Evolutionary conservation across 2,797 vertebrate species (phyloP), one percentile per base, ranked within the genome.

Genomic region (Gymnothorax javanicus): DNA sequence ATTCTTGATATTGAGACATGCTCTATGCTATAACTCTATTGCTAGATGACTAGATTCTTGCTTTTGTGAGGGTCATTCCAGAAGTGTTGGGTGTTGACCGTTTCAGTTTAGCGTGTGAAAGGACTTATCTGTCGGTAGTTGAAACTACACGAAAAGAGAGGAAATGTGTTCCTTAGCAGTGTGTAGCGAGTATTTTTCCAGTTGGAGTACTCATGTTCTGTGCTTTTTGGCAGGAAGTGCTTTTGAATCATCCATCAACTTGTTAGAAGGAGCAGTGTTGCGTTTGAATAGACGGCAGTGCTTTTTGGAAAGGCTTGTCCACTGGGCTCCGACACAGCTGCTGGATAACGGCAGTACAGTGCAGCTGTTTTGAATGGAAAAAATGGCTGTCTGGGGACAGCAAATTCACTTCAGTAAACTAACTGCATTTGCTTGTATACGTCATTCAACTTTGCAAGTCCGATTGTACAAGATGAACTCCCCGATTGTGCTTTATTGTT

Each of bases 21-120:
- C 58, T 43, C 94, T 96, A 95, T 96, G 95, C 95, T 95, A 95
- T 96, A 96, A 93, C 92, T 95, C 94, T 96, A 96, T 95, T 92
- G 93, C 95, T 97, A 96, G 95, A 95, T 94, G 93, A 96, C 90
- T 92, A 96, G 96, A 90, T 86, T 92, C 90, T 93, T 92, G 90
- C 92, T 94, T 94, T 89, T 93, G 89, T 94, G 90, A 89, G 93
- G 93, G 95, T 92, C 94, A 94, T 95, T 96, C 94, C 94, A 95
- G 95, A 91, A 88, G 1, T 90, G 90, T 83, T 50, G 67, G 82
- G 23, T 87, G 59, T 84, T 25, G 77, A 54, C 52, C 13, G 52
- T 56, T 43, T 56, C 52, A 56, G 50, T 20, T 1, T 1, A 54
- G 77, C n/a, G 23, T n/a, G 50, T 81, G 52, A 56, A 81, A 50